Evolutionary conservation across 2,113 vertebrate species (phyloP).

Genomic region (Steatornis caripensis): DNA sequence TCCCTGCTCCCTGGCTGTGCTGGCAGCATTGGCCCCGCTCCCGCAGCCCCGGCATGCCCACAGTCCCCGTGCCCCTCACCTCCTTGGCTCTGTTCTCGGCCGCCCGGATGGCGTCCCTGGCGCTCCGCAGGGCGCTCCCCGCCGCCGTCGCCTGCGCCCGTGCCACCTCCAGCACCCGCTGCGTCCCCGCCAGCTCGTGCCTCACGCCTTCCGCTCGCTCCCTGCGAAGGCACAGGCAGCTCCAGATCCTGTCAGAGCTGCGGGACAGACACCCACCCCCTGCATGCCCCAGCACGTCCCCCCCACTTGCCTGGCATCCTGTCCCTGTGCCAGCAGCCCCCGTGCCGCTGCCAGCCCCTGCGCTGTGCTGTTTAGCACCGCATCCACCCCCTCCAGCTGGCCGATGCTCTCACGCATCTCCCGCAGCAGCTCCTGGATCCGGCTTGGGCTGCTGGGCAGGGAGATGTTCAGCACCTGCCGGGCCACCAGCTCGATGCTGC

Average conservation of each 20-base stretch:
- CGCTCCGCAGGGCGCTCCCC: conserved; percentile 41
- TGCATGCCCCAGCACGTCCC: not conserved
- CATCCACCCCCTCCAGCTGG: conserved; percentile 71
- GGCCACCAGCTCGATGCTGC: conserved; percentile 85
- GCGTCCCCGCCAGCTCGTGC: conserved; percentile 51
- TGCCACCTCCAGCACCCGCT: conserved; percentile 53
- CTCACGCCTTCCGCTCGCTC: conserved; percentile 65
- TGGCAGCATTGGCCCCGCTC: fast-evolving
- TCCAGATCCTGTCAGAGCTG: not conserved
- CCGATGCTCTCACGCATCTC: conserved; percentile 75
- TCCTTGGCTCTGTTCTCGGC: conserved; percentile 54
- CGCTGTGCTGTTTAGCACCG: conserved; percentile 72
- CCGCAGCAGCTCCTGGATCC: conserved; percentile 63
- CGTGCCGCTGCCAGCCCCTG: conserved; percentile 65
- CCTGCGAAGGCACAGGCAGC: conserved; percentile 42
- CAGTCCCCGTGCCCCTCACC: conserved; percentile 4
- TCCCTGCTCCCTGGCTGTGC: fast-evolving
- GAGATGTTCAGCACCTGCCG: conserved; percentile 78
- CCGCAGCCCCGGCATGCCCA: fast-evolving
- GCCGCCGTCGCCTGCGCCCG: conserved; percentile 57
- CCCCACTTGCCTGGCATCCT: conserved; percentile 70
- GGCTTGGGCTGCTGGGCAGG: conserved; percentile 71
- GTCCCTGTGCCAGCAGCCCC: conserved; percentile 72
- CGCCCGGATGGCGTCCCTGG: conserved; percentile 57
- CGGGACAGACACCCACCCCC: too few species aligned